These are phyloP conservation scores for Schizopygopsis malacanthus DNA, from an alignment of 2,797 vertebrate species.

Conservation along the genomic window DNA sequence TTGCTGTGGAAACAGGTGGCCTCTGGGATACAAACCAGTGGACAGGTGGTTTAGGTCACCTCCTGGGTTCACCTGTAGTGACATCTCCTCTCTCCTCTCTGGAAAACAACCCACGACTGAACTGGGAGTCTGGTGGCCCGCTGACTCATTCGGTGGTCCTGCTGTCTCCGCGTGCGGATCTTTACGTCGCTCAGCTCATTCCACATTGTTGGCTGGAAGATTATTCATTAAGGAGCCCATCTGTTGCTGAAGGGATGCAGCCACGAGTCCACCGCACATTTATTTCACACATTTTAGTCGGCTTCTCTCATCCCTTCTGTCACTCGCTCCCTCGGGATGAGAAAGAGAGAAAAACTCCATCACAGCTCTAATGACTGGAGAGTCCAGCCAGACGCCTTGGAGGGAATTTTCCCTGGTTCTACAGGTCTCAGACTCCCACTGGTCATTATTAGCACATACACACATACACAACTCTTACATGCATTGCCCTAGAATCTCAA, in stretches of 20 bases:
- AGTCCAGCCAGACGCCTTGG: conserved; percentile 11
- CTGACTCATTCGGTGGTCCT: conserved; percentile 18
- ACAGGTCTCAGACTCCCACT: conserved; percentile 26
- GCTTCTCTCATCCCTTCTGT: conserved; percentile 18
- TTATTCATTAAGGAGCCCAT: conserved; percentile 53
- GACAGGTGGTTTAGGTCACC: conserved; percentile 57
- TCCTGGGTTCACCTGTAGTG: conserved; percentile 44
- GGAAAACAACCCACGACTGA: neutral
- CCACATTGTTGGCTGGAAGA: conserved; percentile 39
- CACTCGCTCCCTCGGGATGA: conserved; percentile 31
- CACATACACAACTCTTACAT: neutral
- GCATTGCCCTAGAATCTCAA: conserved; percentile 9
- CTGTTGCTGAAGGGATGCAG: conserved; percentile 40
- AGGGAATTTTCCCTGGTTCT: conserved; percentile 23
- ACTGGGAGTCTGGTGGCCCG: neutral
- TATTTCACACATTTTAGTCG: conserved; percentile 25
- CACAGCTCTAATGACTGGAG: conserved; percentile 24
- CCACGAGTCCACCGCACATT: conserved; percentile 18
- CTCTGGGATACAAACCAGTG: conserved; percentile 5
- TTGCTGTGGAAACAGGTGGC: conserved; percentile 45
- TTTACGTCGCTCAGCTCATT: conserved; percentile 24
- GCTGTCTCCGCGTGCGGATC: neutral
- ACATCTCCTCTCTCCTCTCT: conserved; percentile 21
- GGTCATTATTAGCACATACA: conserved; percentile 33
- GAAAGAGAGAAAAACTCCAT: conserved; percentile 26